Base-by-base conservation (phyloP, 37 sponge, comb jelly and placozoan species). In the Agelas oroides region DNA sequence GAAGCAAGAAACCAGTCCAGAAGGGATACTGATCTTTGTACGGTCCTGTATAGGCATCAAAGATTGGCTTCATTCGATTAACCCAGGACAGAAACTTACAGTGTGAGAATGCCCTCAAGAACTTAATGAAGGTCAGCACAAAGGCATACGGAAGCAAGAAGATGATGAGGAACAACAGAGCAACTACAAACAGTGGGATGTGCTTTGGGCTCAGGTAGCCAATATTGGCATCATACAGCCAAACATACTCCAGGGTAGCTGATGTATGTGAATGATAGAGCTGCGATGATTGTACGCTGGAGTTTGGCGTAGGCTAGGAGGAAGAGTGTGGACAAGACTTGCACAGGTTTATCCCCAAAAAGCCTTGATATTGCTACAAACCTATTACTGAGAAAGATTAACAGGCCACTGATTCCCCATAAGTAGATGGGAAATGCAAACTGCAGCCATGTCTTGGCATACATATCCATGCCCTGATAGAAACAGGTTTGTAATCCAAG, bases 381-480 rank as follows among this genome's bases (percentile, higher is more conserved):
- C 3, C 21, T 23, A 2, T 21, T 73, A 17, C 53, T 53, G 8
- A 19, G 27, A 13, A 40, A 3, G 14, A 73, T 73, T 6, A 73
- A 53, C 14, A 41, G 8, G 8, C 23, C 12, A 19, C 41, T 27
- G 3, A 73, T 19, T 52, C 8, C 8, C 34, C 34, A 35, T 20
- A 88, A 41, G 57, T 88, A 88, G 6, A 81, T 19, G 25, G 88
- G 88, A 68, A n/a, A n/a, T n/a, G n/a, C n/a, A n/a, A n/a, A n/a
- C n/a, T n/a, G n/a, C n/a, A n/a, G n/a, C n/a, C n/a, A 57, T 13
- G 73, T 55, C 74, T 78, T 82, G 0, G 52, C 54, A 52, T 82
- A 82, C 59, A 76, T 73, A 71, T 70, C 62, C 84, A 83, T 89
- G 13, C 84, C 89, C 61, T 77, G 28, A 70, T 76, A 89, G 63